These are phyloP conservation scores for Climacteris rufus DNA, from an alignment of 2,113 vertebrate species.

Conservation along the genomic window DNA sequence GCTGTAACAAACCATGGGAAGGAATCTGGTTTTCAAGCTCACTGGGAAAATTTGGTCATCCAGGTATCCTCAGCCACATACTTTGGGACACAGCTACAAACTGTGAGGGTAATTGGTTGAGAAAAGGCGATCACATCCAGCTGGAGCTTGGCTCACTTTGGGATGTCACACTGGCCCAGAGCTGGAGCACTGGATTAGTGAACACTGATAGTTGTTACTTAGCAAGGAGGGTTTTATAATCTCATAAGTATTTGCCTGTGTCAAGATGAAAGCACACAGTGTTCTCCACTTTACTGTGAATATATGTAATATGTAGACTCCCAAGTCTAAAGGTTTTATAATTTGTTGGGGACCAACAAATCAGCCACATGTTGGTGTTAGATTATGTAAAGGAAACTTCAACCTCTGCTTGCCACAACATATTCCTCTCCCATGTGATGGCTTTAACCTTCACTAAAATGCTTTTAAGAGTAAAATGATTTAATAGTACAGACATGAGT, in stretches of 20 bases:
- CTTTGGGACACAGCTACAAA: neutral
- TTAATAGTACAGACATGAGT: neutral
- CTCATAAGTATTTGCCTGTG: too few species aligned
- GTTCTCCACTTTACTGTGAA: too few species aligned
- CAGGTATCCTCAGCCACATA: neutral
- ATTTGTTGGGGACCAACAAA: neutral
- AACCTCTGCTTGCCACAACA: neutral
- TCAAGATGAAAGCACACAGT: too few species aligned
- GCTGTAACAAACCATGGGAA: neutral
- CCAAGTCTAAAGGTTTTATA: too few species aligned
- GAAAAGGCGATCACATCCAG: fast-evolving
- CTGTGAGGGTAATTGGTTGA: neutral
- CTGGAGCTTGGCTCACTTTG: neutral
- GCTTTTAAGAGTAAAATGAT: neutral
- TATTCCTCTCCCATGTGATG: neutral
- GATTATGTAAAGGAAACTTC: neutral
- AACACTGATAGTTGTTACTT: neutral
- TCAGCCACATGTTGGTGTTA: neutral
- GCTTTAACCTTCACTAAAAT: neutral
- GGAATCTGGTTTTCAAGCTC: neutral
- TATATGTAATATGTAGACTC: too few species aligned
- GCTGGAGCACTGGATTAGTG: neutral
- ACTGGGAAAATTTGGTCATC: neutral
- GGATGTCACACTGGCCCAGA: neutral
- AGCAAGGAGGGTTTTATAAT: neutral